Base-by-base conservation (phyloP, 37 sponge, comb jelly and placozoan genomes). In the Dysidea cf. avara region DNA sequence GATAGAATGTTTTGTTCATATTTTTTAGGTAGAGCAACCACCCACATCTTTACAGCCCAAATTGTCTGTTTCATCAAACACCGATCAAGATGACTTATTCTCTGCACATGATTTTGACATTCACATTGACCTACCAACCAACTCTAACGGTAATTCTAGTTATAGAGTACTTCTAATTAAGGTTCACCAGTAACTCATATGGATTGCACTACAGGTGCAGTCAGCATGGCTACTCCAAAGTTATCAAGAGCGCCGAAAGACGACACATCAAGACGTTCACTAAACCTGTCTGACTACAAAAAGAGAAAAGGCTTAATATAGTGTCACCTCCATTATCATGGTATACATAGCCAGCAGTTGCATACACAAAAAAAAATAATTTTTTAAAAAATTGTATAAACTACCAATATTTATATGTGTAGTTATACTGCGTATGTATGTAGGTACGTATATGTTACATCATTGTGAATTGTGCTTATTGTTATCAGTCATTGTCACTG, bases 201-300 rank as follows among this genome's bases (percentile, higher is more conserved):
- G 39, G 24, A 18, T 59, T 63, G 11, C 38, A 43, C 43, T 47
- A 3, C 58, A 89, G 90, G 61, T 37, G 43, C 76, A 20, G 60
- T 81, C 0, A 40, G 36, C 6, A 84, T 57, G 69, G 39, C 62
- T 14, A 30, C 71, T 34, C 77, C 85, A 0, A 81, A 72, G 48
- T 26, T 46, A 32, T 38, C 43, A 22, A 55, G 61, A 22, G 38
- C 70, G 17, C 34, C 78, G 0, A 76, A 69, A 53, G 65, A 49
- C 34, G 89, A 87, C 53, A 74, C 69, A 21, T 88, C 87, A 56
- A 75, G 79, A 70, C 54, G 96, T 37, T 87, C 89, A 34, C 75
- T 98, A 25, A 95, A 98, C 69, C 70, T 98, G n/a, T 75, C 81
- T 59, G 99, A 95, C 67, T 98, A 98, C 78, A 98, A 98, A 83